phyloP scores from a whole-genome alignment of 2,113 vertebrate species.

The Istiophorus platypterus region DNA sequence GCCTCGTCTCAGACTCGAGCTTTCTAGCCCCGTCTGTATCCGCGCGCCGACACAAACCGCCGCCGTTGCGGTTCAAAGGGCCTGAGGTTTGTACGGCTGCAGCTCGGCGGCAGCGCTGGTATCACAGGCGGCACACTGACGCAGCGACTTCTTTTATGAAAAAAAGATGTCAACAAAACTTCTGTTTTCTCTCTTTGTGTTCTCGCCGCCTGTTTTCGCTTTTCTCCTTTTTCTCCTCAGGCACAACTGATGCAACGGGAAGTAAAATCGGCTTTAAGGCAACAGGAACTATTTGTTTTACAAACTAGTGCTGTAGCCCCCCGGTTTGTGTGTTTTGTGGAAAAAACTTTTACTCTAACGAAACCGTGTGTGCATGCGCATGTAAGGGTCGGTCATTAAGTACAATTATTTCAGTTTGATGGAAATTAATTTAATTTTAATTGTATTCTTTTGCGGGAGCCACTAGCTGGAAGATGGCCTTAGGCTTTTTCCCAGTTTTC shows the following conservation, averaged over 20 bases:
- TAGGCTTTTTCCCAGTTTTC: slow-evolving; percentile 23
- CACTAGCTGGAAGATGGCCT: slow-evolving; percentile 3
- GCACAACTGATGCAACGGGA: slow-evolving; percentile 43
- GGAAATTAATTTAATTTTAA: slow-evolving; percentile 18
- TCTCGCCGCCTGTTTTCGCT: slow-evolving; percentile 17
- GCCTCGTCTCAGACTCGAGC: not conserved
- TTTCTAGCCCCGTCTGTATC: not conserved
- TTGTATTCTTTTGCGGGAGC: slow-evolving; percentile 7
- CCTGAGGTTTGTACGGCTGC: slow-evolving; percentile 12
- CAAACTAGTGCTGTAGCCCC: not conserved
- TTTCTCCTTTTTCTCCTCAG: slow-evolving; percentile 2
- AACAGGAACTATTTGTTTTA: slow-evolving; percentile 14
- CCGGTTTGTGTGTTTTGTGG: not conserved
- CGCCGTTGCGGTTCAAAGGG: slow-evolving; percentile 23
- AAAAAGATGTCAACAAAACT: slow-evolving; percentile 52
- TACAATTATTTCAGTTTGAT: slow-evolving; percentile 26
- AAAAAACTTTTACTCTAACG: slow-evolving; percentile 10
- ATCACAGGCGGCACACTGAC: slow-evolving; percentile 12
- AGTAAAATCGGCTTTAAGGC: slow-evolving; percentile 10
- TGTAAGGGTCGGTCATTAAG: not conserved
- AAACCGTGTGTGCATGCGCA: not conserved
- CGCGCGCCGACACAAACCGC: not conserved
- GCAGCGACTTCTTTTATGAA: slow-evolving; percentile 39
- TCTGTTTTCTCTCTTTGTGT: slow-evolving; percentile 31
- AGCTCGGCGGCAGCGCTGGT: slow-evolving; percentile 2